Evolutionary conservation across 2,888 invertebrate species (phyloP), one percentile per base, ranked within the genome.

Genomic region (Lordiphosa andalusiaca): DNA sequence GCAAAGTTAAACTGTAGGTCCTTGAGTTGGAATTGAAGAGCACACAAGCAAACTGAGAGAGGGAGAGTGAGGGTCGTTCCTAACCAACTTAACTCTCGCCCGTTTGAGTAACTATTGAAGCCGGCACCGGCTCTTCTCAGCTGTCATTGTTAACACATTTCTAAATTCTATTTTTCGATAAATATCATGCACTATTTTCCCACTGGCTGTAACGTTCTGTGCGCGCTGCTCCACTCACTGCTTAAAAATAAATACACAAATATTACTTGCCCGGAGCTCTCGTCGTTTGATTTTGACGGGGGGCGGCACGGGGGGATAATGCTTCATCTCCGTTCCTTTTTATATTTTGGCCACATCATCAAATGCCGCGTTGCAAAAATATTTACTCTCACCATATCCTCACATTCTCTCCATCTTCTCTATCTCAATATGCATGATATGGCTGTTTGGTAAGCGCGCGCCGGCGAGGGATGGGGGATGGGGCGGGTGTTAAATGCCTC

Each of bases 401-500:
- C 19, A 19, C 19, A 19, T 19, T 19, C 19, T 19, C 19, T 19
- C 19, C n/a, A n/a, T n/a, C n/a, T n/a, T 1, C n/a, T 38, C 19
- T 42, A 33, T 19, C 38, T 38, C 53, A 51, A 60, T 36, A 42
- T 51, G 40, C 38, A 55, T 40, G 46, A 57, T 56, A 33, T 64
- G 42, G 30, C 44, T 38, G 37, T 23, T 50, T 48, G 37, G 35
- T 9, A 2, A 46, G 16, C 44, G 6, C 7, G 16, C 44, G 6
- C 7, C 23, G 9, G 12, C 13, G 6, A 0, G 33, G 9, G 39
- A 35, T 23, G 35, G n/a, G 33, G 9, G 39, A 35, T 23, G 35
- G n/a, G 13, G 9, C n/a, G 36, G 44, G 44, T 41, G 49, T 63
- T 70, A 67, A 73, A 71, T 61, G 64, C 64, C 74, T 60, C 73